Evolutionary conservation across 2,797 vertebrate genomes (phyloP), one percentile per base, ranked within the genome.

Genomic region (Epinephelus malabaricus): DNA sequence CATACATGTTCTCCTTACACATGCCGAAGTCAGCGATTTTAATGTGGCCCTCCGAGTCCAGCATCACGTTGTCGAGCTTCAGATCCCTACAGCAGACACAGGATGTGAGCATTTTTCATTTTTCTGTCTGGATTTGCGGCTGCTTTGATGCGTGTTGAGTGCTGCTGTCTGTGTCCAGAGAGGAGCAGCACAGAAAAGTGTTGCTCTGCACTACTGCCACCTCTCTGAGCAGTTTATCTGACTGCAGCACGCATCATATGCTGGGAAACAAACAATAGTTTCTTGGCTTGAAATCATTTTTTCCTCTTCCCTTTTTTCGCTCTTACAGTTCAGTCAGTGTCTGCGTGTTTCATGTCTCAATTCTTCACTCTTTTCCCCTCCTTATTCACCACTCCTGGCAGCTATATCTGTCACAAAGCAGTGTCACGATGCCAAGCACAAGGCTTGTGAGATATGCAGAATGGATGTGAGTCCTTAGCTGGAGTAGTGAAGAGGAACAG

Each of bases 21-120:
- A 99, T 99, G 89, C 98, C 98, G 0, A 99, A 99, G 92, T 99
- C 98, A 0, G 98, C 98, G 0, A 99, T 99, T 95, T 99, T 99
- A 91, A 99, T 99, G 95, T 99, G 98, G 7, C 98, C 98, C 80
- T 99, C 98, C 0, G 96, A 97, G 87, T 99, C 98, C 94, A 99
- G 94, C 98, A 99, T 99, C 87, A 99, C 98, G 0, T 99, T 99
- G 94, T 99, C 98, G 69, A 99, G 95, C 92, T 95, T 95, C 84
- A 95, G 90, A 50, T 95, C 94, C 86, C 94, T 95, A 88, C 45
- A 65, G 83, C 25, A 62, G 9, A 84, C 23, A 78, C 51, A 40
- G 4, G 3, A n/a, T 34, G 40, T 77, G 51, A 83, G 50, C 25
- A 40, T 81, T 85, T 62, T 49, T 12, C 6, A 69, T 61, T 34